Percentiles rank a stretch among this genome's conserved stretches.
phyloP scores from a whole-genome alignment of 2,888 invertebrate species.

The Drosophila prolongata region DNA sequence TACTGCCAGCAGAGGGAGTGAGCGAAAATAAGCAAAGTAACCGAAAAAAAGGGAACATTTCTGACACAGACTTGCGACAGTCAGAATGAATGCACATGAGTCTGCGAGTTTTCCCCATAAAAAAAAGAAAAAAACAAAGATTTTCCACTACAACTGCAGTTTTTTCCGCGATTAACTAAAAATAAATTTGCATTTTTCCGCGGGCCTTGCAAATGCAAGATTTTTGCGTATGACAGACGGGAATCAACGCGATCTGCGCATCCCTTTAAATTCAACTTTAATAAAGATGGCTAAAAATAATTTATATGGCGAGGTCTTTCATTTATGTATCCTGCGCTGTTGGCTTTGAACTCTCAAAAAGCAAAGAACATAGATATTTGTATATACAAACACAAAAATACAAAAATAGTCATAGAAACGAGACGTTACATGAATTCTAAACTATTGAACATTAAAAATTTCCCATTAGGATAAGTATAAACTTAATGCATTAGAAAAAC shows the following conservation, averaged over 20 bases:
- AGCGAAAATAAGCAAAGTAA: slow-evolving; percentile 32
- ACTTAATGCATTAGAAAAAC: too few relatives aligned
- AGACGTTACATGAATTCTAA: too few relatives aligned
- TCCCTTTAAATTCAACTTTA: slow-evolving; percentile 29
- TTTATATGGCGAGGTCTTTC: not conserved
- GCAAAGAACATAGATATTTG: too few relatives aligned
- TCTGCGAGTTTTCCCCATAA: slow-evolving; percentile 34
- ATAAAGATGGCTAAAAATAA: slow-evolving; percentile 19
- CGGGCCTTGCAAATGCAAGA: slow-evolving; percentile 7
- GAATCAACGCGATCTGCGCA: slow-evolving; percentile 4
- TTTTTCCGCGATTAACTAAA: slow-evolving; percentile 54
- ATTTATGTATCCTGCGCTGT: not conserved
- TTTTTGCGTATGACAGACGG: slow-evolving; percentile 42
- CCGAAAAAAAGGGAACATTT: slow-evolving; percentile 63
- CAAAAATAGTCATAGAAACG: too few relatives aligned
- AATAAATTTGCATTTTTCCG: slow-evolving; percentile 61
- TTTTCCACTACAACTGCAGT: slow-evolving; percentile 44
- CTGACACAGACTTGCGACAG: slow-evolving; percentile 66
- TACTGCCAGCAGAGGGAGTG: slow-evolving; percentile 63
- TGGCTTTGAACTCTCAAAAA: not conserved
- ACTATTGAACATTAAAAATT: too few relatives aligned
- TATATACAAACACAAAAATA: too few relatives aligned
- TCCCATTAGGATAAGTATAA: too few relatives aligned
- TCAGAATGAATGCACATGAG: slow-evolving; percentile 35
- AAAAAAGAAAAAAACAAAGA: slow-evolving; percentile 13